Conservation (phyloP, 2,797 vertebrate genomes). For the Margarornis squamiger region DNA sequence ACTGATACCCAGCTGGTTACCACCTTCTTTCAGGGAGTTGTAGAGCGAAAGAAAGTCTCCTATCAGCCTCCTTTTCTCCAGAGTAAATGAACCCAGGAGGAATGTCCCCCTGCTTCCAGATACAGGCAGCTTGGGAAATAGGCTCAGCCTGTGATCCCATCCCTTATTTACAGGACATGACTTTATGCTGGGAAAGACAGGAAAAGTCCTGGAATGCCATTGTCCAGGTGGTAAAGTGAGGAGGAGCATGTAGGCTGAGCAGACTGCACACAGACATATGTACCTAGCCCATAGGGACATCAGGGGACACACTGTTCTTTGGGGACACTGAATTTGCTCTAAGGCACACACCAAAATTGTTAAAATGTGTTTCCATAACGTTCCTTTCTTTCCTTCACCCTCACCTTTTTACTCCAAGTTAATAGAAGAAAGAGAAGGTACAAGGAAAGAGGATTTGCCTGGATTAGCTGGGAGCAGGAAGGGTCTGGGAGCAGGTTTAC, state of each 20-base stretch:
- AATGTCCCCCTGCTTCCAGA: neutral
- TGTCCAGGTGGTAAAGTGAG: too few relatives aligned
- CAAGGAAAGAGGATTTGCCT: constrained; percentile 36
- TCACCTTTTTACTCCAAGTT: neutral
- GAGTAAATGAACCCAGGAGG: neutral
- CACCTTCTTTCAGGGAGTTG: neutral
- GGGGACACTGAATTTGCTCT: neutral
- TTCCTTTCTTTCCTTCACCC: neutral
- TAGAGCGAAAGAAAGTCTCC: neutral
- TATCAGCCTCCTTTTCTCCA: neutral
- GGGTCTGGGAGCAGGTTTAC: neutral
- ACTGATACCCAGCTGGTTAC: rapidly evolving
- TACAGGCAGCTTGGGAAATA: neutral
- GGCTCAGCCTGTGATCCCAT: neutral
- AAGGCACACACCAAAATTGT: neutral
- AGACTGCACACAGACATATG: neutral
- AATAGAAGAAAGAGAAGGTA: neutral
- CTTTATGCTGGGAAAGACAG: neutral
- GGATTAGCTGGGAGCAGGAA: constrained; percentile 19
- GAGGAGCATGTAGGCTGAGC: neutral
- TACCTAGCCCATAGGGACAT: neutral
- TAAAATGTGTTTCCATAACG: neutral
- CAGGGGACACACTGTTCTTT: rapidly evolving
- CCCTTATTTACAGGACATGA: neutral
- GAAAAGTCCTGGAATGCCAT: neutral